Base-by-base conservation (phyloP, 2,888 invertebrate species). In the Aricia artaxerxes region DNA sequence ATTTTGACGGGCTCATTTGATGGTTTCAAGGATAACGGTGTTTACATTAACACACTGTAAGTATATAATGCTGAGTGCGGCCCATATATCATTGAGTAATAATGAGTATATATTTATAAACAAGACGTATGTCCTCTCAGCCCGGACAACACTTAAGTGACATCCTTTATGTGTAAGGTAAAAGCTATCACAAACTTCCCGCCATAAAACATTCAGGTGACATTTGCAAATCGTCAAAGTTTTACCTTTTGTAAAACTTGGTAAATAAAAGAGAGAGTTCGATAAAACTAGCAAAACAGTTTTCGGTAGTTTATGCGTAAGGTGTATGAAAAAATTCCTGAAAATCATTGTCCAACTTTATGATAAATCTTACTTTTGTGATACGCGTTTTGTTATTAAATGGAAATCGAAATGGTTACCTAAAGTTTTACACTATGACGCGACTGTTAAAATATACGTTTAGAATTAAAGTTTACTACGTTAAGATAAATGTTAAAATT, bases 201-300 rank as follows among this genome's bases (percentile, higher is more conserved):
- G 38, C 73, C n/a, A 75, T 69, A 69, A 38, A 69, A 24, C 24
- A 44, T 75, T 75, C 49, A 44, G 49, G 24, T 75, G 75, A 75
- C 75, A 49, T 75, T 75, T 75, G 75, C 24, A 75, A 75, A 75
- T 75, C 11, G 44, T 9, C 24, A 24, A 75, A 75, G 44, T 75
- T 75, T 24, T 24, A 49, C 24, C 75, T 44, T 49, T 75, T 44
- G 1, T 1, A 31, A 73, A 75, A 75, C n/a, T 75, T 75, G 4
- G 44, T 31, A 49, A 49, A 49, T 75, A 73, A 44, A 44, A 44
- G 44, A 75, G 49, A 44, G 24, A 35, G 13, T 35, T 38, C 69
- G 38, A 69, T 69, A 69, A 38, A 69, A 69, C 5, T 69, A 69
- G 16, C 4, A 16, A 69, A 40, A 69, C 38, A 35, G 16, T 69